Conservation (phyloP, 1,140 invertebrate species). For the Mizuhopecten yessoensis region DNA sequence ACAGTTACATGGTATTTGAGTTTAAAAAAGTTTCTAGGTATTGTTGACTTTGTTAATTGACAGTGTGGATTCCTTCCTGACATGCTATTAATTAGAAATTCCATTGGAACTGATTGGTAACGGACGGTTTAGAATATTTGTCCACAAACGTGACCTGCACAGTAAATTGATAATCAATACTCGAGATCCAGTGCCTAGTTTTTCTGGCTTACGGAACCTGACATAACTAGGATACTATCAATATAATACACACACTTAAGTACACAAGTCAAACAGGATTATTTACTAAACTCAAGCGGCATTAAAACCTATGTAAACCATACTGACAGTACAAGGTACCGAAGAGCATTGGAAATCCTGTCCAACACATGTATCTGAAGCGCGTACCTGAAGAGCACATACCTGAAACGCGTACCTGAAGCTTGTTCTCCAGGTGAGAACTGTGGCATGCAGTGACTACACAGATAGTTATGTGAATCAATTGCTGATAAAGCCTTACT, state of each 20-base stretch:
- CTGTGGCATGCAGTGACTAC: conserved; percentile 2
- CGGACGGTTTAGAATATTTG: not conserved
- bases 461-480: conserved; percentile 27
- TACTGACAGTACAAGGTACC: not conserved
- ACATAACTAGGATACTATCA: not conserved
- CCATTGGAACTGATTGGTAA: not conserved
- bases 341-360: not conserved
- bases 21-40: not conserved
- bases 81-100: not conserved
- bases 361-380: not conserved
- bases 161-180: not conserved
- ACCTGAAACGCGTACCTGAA: not conserved
- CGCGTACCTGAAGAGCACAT: no score
- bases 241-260: conserved; percentile 10
- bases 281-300: not conserved
- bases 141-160: not conserved
- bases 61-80: not conserved
- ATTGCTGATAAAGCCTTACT: not conserved
- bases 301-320: not conserved
- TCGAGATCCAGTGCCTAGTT: not conserved
- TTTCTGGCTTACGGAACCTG: not conserved
- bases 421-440: not conserved
- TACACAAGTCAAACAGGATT: conserved; percentile 7
- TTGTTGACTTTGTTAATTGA: not conserved
- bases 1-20: no score